Evolutionary conservation across 37 sponge, comb jelly and placozoan genomes (phyloP).

Genomic region (Hexactinellida sp.): DNA sequence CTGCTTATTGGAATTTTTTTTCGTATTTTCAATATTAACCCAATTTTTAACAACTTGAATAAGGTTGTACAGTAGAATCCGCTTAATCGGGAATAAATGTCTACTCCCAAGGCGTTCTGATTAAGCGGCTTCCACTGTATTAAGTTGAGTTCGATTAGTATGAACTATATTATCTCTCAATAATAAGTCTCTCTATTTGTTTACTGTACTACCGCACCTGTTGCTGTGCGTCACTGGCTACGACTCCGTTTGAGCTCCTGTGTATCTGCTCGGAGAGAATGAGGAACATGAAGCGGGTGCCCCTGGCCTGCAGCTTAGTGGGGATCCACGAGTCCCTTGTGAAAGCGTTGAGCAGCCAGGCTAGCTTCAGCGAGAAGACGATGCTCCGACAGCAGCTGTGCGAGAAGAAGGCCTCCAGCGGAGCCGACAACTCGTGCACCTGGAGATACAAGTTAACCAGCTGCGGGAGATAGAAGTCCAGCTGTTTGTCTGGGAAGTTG

Average conservation of each 20-base stretch:
- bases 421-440: constrained; percentile 48
- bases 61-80: no score
- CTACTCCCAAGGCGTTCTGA: no score
- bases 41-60: no score
- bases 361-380: constrained; percentile 71
- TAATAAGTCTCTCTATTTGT: no score
- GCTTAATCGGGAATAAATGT: no score
- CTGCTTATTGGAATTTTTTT: no score
- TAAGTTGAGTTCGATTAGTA: no score
- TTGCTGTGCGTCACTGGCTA: neutral
- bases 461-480: constrained; percentile 81
- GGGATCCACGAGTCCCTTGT: constrained; percentile 59
- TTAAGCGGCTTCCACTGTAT: no score
- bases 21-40: no score
- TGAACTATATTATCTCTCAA: no score
- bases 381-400: constrained; percentile 45
- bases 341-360: constrained; percentile 61
- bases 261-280: constrained; percentile 53
- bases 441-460: constrained; percentile 77
- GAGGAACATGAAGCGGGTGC: constrained; percentile 39
- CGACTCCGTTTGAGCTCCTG: neutral
- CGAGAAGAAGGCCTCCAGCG: constrained; percentile 64
- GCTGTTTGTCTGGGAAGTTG: constrained; percentile 45
- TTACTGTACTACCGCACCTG: no score
- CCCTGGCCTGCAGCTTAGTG: constrained; percentile 37